Evolutionary conservation across 37 sponge, comb jelly and placozoan genomes (phyloP), one percentile per base, ranked within the genome.

Genomic region (Beroe forskalii): DNA sequence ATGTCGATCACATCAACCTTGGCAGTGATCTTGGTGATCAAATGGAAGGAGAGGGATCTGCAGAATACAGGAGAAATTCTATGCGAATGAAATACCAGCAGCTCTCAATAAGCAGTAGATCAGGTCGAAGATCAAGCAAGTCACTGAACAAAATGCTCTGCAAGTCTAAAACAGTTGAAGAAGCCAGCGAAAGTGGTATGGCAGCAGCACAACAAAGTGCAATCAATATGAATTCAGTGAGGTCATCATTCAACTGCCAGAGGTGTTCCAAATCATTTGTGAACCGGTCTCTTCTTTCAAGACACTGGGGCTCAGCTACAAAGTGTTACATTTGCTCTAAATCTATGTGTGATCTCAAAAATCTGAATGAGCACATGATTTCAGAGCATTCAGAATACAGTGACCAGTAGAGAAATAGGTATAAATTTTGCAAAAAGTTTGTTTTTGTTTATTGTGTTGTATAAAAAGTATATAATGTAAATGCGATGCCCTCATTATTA

Each of bases 251-350:
- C 30, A 44, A 4, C 30, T 80, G 86, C 28, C 86, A 80, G 48
- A 80, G 86, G 28, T 80, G 86, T 25, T 44, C 55, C 43, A 80
- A 80, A 24, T 33, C 86, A 23, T 80, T 80, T 43, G 86, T 80
- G 22, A 80, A 80, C 27, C 86, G 86, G 3, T 80, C 86, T n/a
- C 55, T 80, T 23, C 55, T 80, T 6, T 80, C 86, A 17, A 35
- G 86, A 24, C 86, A 80, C 40, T 80, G 86, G 86, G 86, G 86
- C 3, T 41, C 86, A 9, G 37, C 86, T 23, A 80, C 86, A n/a
- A 80, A 80, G 27, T 80, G 86, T 80, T 80, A 80, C 55, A 80
- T 80, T n/a, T 80, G 86, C 35, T 80, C 86, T 1, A 44, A 44
- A 25, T 80, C 86, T 23, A 80, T 80, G 86, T 80, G 86, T 80